phyloP scores from a whole-genome alignment of 2,113 vertebrate species.

The Struthio camelus region DNA sequence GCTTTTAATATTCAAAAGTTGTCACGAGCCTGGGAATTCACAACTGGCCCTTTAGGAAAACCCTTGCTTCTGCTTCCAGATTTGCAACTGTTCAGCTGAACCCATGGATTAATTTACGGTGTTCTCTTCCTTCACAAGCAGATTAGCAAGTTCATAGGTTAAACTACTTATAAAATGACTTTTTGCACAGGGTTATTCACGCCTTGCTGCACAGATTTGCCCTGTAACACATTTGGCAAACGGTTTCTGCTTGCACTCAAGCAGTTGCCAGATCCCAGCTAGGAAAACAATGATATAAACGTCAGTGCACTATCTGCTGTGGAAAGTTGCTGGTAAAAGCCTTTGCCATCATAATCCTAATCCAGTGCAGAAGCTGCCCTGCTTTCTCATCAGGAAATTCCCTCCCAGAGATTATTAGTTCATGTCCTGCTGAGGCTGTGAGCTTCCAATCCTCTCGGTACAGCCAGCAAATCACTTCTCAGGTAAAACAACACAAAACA shows the following conservation, averaged over 20 bases:
- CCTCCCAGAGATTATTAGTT: background rate
- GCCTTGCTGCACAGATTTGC: background rate
- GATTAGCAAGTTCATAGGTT: conserved; percentile 40
- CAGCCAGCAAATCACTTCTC: background rate
- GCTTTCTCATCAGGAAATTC: background rate
- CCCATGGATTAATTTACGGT: background rate
- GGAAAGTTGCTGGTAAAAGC: background rate
- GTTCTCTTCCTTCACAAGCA: background rate
- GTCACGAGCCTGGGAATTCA: background rate
- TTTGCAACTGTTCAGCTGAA: background rate
- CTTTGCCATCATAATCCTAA: background rate
- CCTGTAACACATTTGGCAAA: background rate
- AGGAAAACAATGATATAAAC: background rate
- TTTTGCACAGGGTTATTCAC: background rate
- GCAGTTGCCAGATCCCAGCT: background rate
- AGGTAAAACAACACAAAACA: background rate
- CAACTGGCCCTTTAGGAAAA: background rate
- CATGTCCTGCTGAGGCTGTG: background rate
- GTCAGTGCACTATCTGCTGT: fast-evolving
- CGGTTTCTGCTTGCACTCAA: background rate
- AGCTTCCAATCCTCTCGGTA: background rate
- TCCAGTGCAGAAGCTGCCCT: background rate
- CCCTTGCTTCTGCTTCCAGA: background rate
- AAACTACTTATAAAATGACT: conserved; percentile 28
- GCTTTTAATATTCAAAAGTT: background rate